A percentile compares a stretch with the other conserved stretches of the same genome.
Evolutionary conservation across 1,140 invertebrate species (phyloP).

Genomic region (Danaus plexippus): DNA sequence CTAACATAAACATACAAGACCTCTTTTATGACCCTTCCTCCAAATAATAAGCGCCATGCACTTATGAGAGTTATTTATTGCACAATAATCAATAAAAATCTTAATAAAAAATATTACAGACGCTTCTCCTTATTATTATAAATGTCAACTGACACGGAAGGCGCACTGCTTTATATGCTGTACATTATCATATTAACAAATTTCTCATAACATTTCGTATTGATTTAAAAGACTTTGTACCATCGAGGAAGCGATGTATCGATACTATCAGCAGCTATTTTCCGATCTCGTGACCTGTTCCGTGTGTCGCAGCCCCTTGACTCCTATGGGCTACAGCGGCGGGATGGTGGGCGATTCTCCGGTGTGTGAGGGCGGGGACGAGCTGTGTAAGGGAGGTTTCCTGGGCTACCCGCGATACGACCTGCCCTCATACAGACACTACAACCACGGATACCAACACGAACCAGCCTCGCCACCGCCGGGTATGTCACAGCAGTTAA

Average conservation of each 20-base stretch:
- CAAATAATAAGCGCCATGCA: too few relatives aligned
- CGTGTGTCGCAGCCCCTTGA: constrained; percentile 38
- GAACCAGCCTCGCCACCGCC: constrained; percentile 44
- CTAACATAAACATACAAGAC: not conserved
- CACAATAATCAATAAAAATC: too few relatives aligned
- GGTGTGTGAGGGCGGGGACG: constrained; percentile 45
- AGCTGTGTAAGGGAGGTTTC: constrained; percentile 55
- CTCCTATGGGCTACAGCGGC: constrained; percentile 58
- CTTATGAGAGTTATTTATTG: too few relatives aligned
- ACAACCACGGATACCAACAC: constrained; percentile 52
- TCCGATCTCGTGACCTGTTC: too few relatives aligned
- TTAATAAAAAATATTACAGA: too few relatives aligned
- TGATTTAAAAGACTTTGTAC: too few relatives aligned
- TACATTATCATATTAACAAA: not conserved
- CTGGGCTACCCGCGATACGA: constrained; percentile 58
- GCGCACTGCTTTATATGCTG: too few relatives aligned
- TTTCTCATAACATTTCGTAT: not conserved
- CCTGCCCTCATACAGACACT: constrained; percentile 43
- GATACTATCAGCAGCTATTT: too few relatives aligned
- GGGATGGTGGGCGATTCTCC: constrained; percentile 43
- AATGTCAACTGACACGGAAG: too few relatives aligned
- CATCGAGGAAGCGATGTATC: too few relatives aligned
- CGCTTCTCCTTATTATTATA: not conserved
- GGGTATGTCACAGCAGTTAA: constrained; percentile 21
- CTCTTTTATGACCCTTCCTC: too few relatives aligned